Conservation (phyloP, 2,113 vertebrate genomes). For the Rhinogobius similis region DNA sequence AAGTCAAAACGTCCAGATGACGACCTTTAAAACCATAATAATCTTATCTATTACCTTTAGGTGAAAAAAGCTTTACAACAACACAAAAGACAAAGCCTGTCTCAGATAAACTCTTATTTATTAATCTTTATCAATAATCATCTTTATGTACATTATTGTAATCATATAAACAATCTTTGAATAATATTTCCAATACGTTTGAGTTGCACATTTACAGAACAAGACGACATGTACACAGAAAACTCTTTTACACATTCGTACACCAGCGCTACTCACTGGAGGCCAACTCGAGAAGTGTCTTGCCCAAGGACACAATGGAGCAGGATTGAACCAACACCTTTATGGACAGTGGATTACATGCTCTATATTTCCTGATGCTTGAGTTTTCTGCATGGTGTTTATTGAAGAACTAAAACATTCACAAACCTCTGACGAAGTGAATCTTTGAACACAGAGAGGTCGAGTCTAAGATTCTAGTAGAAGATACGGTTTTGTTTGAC, state of each 20-base stretch:
- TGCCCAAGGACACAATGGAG: neutral
- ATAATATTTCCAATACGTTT: neutral
- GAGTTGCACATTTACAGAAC: neutral
- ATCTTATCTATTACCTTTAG: too few relatives aligned
- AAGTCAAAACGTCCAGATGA: too few relatives aligned
- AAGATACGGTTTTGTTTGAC: too few relatives aligned
- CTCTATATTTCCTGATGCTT: neutral
- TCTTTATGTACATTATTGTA: slow-evolving; percentile 46
- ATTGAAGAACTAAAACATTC: neutral
- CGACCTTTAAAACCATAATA: too few relatives aligned
- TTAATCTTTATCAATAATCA: slow-evolving; percentile 23
- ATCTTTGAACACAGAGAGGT: too few relatives aligned
- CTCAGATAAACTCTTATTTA: slow-evolving; percentile 37
- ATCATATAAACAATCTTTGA: slow-evolving; percentile 29
- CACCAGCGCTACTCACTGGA: neutral
- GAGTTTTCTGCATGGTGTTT: neutral
- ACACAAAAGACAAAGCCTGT: neutral
- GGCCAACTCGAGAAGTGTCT: neutral
- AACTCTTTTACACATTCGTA: neutral
- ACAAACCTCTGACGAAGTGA: neutral
- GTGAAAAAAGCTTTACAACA: neutral
- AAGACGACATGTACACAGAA: neutral
- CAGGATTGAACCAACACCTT: neutral
- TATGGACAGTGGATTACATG: neutral
- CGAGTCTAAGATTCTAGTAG: too few relatives aligned